Percentiles rank a stretch among this genome's conserved stretches.
Evolutionary conservation across 2,797 vertebrate genomes (phyloP).

Genomic region (Graptemys geographica): DNA sequence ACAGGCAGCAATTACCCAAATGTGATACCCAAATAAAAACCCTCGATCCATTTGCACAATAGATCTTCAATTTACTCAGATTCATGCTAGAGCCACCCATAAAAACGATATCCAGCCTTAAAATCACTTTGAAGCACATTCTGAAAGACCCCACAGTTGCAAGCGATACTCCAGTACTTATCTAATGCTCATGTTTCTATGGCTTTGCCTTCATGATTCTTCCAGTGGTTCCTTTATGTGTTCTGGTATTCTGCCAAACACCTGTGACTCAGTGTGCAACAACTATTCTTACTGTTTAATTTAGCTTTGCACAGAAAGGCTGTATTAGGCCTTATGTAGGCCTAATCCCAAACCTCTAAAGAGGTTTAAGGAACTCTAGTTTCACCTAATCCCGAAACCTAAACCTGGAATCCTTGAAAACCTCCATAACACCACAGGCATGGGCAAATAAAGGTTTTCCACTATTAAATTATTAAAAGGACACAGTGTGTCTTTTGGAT

Average conservation of each 20-base stretch:
- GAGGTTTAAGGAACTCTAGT: slow-evolving; percentile 97
- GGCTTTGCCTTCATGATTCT: slow-evolving; percentile 73
- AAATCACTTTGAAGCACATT: slow-evolving; percentile 76
- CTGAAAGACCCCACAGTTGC: slow-evolving; percentile 74
- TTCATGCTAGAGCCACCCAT: slow-evolving; percentile 68
- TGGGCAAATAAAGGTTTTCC: slow-evolving; percentile 90
- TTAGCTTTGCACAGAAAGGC: slow-evolving; percentile 81
- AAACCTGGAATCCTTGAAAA: slow-evolving; percentile 89
- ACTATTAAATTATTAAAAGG: slow-evolving; percentile 90
- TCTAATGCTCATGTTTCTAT: slow-evolving; percentile 78
- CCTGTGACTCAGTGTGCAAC: slow-evolving; percentile 80
- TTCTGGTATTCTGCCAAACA: slow-evolving; percentile 83
- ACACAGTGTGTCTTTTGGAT: slow-evolving; percentile 90
- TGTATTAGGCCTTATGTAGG: slow-evolving; percentile 81
- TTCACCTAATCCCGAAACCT: slow-evolving; percentile 98
- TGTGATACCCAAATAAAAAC: slow-evolving; percentile 66
- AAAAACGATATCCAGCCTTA: slow-evolving; percentile 78
- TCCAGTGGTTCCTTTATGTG: slow-evolving; percentile 75
- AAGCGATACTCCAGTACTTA: slow-evolving; percentile 76
- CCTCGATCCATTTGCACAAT: slow-evolving; percentile 53
- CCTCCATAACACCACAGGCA: slow-evolving; percentile 87
- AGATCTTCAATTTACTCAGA: slow-evolving; percentile 70
- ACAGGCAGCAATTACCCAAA: slow-evolving; percentile 59
- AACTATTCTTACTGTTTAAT: slow-evolving; percentile 85
- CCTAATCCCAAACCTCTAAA: slow-evolving; percentile 93